Evolutionary conservation across 92 coral and sea anemone species (phyloP).

Genomic region (Nematostella vectensis): DNA sequence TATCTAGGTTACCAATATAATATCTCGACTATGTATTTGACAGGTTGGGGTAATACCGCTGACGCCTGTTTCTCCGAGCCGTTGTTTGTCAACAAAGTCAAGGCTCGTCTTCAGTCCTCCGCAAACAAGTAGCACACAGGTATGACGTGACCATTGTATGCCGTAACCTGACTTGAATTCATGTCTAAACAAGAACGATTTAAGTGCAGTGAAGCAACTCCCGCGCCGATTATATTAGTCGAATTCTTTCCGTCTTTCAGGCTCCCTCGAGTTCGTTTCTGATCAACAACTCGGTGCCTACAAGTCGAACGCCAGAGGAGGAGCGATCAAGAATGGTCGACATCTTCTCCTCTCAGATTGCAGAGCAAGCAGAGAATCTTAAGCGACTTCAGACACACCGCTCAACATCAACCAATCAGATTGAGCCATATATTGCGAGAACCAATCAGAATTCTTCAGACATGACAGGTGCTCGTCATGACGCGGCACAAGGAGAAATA

Average conservation of each 20-base stretch:
- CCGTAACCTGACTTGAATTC: background rate
- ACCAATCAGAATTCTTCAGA: too few relatives aligned
- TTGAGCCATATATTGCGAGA: too few relatives aligned
- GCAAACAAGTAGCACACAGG: background rate
- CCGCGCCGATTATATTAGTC: too few relatives aligned
- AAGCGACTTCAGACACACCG: conserved; percentile 13
- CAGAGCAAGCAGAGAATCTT: conserved; percentile 13
- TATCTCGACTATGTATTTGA: too few relatives aligned
- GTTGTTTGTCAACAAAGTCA: conserved; percentile 34
- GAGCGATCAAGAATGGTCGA: conserved; percentile 3
- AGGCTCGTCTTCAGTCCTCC: conserved; percentile 25
- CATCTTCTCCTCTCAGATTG: conserved; percentile 26
- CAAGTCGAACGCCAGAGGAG: conserved; percentile 9
- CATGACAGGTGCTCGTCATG: conserved; percentile 2
- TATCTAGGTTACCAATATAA: too few relatives aligned
- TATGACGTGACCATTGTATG: too few relatives aligned
- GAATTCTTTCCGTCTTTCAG: too few relatives aligned
- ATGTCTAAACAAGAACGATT: too few relatives aligned
- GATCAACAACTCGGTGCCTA: too few relatives aligned
- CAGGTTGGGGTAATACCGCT: conserved; percentile 92
- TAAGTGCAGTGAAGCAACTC: too few relatives aligned
- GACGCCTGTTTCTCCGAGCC: conserved; percentile 68
- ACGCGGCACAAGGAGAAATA: background rate
- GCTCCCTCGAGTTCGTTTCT: too few relatives aligned
- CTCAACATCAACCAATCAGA: too few relatives aligned